A percentile compares a stretch with the other conserved stretches of the same genome.
phyloP scores from a whole-genome alignment of 2,888 invertebrate species.

The Phalera bucephala region DNA sequence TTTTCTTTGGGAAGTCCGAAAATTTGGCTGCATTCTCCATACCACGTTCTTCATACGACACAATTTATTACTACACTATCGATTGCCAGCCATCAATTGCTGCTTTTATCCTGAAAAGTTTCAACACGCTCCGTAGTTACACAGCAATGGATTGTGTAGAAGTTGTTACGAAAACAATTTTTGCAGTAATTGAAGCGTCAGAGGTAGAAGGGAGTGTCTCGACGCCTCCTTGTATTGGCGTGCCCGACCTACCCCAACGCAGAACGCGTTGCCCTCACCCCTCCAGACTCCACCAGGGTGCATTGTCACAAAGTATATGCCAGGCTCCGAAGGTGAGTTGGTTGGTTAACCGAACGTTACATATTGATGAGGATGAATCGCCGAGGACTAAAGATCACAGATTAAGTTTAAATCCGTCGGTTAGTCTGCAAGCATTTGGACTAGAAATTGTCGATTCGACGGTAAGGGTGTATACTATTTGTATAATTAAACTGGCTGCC shows the following conservation, averaged over 20 bases:
- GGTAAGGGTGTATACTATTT: no score
- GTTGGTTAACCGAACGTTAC: conserved; percentile 11
- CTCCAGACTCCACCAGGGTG: conserved; percentile 38
- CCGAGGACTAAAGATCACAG: not conserved
- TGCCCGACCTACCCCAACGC: conserved; percentile 73
- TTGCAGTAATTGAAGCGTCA: conserved; percentile 34
- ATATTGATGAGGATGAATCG: conserved; percentile 15
- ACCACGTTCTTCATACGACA: conserved; percentile 33
- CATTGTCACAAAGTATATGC: conserved; percentile 44
- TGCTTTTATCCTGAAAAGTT: conserved; percentile 1
- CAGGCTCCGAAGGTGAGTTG: conserved; percentile 22
- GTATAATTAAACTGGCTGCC: no score
- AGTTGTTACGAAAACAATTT: conserved; percentile 7
- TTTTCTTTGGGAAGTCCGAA: conserved; percentile 65
- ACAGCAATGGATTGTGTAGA: conserved; percentile 33
- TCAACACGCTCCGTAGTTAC: not conserved
- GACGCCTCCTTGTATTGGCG: conserved; percentile 44
- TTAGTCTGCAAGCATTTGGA: no score
- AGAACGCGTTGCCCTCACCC: conserved; percentile 50
- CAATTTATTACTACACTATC: not conserved
- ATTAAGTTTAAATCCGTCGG: not conserved
- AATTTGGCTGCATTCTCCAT: conserved; percentile 60
- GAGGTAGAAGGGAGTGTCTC: conserved; percentile 49
- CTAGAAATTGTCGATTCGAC: not conserved
- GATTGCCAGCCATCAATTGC: conserved; percentile 28